Conservation (phyloP, 2,888 invertebrate genomes). For the Limnephilus lunatus region DNA sequence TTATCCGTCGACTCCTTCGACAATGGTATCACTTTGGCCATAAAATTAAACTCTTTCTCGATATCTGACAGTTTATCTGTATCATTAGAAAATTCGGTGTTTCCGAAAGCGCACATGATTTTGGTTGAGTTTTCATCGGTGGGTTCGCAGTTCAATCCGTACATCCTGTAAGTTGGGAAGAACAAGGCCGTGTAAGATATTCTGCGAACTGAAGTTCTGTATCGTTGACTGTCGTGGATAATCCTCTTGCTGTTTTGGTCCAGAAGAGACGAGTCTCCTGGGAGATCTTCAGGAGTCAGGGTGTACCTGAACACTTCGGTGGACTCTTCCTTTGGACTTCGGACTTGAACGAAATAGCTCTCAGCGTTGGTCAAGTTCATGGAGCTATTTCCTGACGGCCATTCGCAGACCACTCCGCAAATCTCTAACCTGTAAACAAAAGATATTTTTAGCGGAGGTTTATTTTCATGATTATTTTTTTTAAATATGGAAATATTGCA, state of each 20-base stretch:
- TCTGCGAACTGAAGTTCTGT: constrained; percentile 78
- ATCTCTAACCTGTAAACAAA: constrained; percentile 72
- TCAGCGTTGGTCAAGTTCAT: constrained; percentile 73
- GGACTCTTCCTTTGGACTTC: constrained; percentile 70
- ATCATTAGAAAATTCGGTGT: constrained; percentile 46
- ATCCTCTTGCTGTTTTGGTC: constrained; percentile 76
- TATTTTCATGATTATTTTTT: no score
- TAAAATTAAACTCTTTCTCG: constrained; percentile 5
- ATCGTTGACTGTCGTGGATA: constrained; percentile 78
- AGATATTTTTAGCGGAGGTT: not conserved
- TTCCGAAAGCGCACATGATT: constrained; percentile 58
- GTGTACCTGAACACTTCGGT: constrained; percentile 74
- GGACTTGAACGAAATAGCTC: constrained; percentile 78
- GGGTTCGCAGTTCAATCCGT: constrained; percentile 71
- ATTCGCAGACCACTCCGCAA: constrained; percentile 80
- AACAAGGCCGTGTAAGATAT: constrained; percentile 77
- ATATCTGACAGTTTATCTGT: not conserved
- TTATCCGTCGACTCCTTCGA: constrained; percentile 38
- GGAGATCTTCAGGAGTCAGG: constrained; percentile 69
- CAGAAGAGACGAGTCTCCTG: constrained; percentile 55
- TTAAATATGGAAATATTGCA: no score
- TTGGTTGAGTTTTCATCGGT: constrained; percentile 56
- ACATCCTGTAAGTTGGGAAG: constrained; percentile 80
- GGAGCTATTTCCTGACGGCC: constrained; percentile 70
- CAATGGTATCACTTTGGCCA: constrained; percentile 52